These are phyloP conservation scores for Asteroscopus sphinx DNA, from an alignment of 2,888 invertebrate species.

Conservation along the genomic window DNA sequence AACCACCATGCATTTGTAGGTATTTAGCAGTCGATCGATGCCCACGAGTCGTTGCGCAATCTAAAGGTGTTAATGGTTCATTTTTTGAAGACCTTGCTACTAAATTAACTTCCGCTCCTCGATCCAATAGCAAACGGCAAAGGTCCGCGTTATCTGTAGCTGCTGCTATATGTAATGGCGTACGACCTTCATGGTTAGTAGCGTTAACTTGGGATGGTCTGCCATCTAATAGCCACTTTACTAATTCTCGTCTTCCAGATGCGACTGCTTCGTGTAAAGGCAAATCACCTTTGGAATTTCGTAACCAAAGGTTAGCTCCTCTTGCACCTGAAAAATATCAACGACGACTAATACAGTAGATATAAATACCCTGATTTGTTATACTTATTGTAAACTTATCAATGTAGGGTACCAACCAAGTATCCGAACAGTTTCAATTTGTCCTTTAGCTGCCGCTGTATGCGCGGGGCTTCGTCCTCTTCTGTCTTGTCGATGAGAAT, in stretches of 20 bases:
- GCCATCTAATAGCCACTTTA: constrained; percentile 96
- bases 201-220: constrained; percentile 95
- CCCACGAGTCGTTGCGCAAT: constrained; percentile 96
- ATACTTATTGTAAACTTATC: not conserved
- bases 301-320: constrained; percentile 97
- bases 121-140: constrained; percentile 95
- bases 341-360: not conserved
- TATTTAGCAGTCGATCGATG: constrained; percentile 97
- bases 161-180: constrained; percentile 98
- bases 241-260: constrained; percentile 96
- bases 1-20: constrained; percentile 96
- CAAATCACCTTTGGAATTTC: constrained; percentile 98
- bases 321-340: constrained; percentile 74
- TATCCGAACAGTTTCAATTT: constrained; percentile 95
- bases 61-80: constrained; percentile 96
- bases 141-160: constrained; percentile 98
- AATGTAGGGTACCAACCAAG: constrained; percentile 80
- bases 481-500: constrained; percentile 97
- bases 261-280: constrained; percentile 99
- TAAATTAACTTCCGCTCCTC: constrained; percentile 95
- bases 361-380: not conserved
- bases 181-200: constrained; percentile 97
- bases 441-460: constrained; percentile 98
- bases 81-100: constrained; percentile 95
- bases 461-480: constrained; percentile 98